Evolutionary conservation across 2,888 invertebrate species (phyloP), one percentile per base, ranked within the genome.

Genomic region (Tortrix viridana): DNA sequence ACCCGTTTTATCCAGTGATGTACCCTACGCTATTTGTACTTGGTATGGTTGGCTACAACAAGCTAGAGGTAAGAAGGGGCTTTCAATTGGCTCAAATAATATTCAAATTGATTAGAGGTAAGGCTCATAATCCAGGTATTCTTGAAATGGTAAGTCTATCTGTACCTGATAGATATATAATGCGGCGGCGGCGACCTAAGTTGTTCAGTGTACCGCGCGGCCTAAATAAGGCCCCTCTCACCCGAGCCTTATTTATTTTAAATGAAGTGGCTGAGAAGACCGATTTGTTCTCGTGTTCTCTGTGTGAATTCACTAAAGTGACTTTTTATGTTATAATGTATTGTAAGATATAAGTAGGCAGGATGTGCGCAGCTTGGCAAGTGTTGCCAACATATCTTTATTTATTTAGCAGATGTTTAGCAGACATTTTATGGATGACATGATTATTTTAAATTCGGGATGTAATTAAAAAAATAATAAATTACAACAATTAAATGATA

Each of bases 31-130:
- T 19, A 12, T 54, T 54, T 22, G 43, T 37, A 4, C 12, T 47
- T 44, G 44, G 59, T 48, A 26, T 66, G 65, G 65, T 57, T 5
- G n/a, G 49, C 23, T 52, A 38, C 38, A 19, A 52, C 19, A 52
- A 52, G 32, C 19, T 54, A 43, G 54, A 54, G 19, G 54, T 54
- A 2, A 43, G 54, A 18, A 22, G 54, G 12, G 14, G 44, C 9
- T 23, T 44, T 7, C 26, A 18, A 18, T 18, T 54, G 2, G 54
- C 54, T 23, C 46, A 46, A 20, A 20, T 46, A 0, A 12, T 46
- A 19, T 46, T 46, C 5, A 46, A 20, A 46, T 20, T 46, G 20
- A 20, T 46, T 12, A 46, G 47, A n/a, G 47, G 47, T 43, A 26
- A 47, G 16, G 65, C 16, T 58, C 66, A 5, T 5, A 46, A 41